A percentile compares a stretch with the other conserved stretches of the same genome.
Evolutionary conservation across 35 echinoderm and acorn worm species (phyloP).

Genomic region (Ophioderma brevispina): DNA sequence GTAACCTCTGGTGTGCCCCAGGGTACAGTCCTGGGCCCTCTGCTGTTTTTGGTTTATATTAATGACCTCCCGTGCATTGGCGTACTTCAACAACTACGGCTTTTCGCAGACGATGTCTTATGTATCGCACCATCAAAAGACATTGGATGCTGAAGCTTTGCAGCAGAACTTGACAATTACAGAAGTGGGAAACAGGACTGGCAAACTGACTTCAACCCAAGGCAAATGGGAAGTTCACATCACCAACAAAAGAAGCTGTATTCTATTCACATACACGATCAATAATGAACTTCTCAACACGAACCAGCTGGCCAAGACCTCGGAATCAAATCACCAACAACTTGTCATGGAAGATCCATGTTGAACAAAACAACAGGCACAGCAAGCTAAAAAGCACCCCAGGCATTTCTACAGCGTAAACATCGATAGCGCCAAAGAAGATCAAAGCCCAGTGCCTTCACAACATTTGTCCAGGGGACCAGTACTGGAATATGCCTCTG

Average conservation of each 20-base stretch:
- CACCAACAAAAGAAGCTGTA: not conserved
- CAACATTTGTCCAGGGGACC: not conserved
- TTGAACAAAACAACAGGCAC: not conserved
- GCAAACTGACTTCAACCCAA: constrained; percentile 19
- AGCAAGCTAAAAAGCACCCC: not conserved
- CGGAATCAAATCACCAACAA: constrained; percentile 1
- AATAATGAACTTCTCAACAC: constrained; percentile 11
- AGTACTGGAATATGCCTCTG: not conserved
- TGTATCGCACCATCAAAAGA: constrained; percentile 22
- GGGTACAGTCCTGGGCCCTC: too few species aligned
- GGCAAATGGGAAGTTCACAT: constrained; percentile 4
- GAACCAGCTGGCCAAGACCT: constrained; percentile 1
- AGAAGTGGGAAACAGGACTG: constrained; percentile 18
- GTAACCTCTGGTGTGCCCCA: constrained; percentile 37
- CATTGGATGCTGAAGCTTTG: not conserved
- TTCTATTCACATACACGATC: constrained; percentile 3
- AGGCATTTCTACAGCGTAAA: constrained; percentile 23
- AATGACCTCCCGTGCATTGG: constrained; percentile 24
- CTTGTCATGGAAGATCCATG: constrained; percentile 7
- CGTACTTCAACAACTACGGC: not conserved
- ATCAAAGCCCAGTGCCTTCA: constrained; percentile 20
- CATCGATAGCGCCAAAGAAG: not conserved
- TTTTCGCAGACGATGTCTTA: constrained; percentile 35
- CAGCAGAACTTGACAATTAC: not conserved
- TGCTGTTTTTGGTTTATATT: too few species aligned